phyloP scores from a whole-genome alignment of 2,888 invertebrate genomes.

The Ophion costatus region DNA sequence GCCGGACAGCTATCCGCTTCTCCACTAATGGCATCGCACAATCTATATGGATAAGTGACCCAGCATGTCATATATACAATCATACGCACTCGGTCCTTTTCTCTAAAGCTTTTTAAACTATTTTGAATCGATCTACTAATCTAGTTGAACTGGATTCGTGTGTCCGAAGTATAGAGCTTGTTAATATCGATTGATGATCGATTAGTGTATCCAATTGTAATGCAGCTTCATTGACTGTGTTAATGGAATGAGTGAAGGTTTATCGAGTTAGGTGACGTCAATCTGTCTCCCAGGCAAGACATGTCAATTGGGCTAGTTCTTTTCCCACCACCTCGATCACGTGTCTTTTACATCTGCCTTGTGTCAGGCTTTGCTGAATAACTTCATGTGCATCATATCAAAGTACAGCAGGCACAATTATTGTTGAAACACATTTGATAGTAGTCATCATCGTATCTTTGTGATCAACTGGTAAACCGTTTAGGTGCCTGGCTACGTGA shows the following conservation, averaged over 20 bases:
- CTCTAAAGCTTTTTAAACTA: constrained; percentile 50
- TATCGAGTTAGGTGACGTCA: too few relatives aligned
- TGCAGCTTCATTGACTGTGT: not conserved
- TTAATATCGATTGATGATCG: constrained; percentile 58
- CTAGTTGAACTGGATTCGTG: constrained; percentile 39
- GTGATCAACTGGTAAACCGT: too few relatives aligned
- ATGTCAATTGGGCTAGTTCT: not conserved
- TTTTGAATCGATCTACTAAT: constrained; percentile 60
- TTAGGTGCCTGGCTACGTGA: not conserved
- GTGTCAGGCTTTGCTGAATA: too few relatives aligned
- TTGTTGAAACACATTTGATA: too few relatives aligned
- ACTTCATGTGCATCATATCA: too few relatives aligned
- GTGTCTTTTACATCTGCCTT: too few relatives aligned
- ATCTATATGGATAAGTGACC: not conserved
- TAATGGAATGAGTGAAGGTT: not conserved
- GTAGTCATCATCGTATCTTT: too few relatives aligned
- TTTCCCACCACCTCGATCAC: too few relatives aligned
- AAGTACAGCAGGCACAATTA: too few relatives aligned
- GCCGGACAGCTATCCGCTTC: constrained; percentile 51
- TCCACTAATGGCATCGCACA: constrained; percentile 22
- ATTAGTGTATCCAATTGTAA: not conserved
- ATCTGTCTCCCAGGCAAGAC: too few relatives aligned
- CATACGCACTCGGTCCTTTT: constrained; percentile 36
- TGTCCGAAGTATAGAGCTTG: constrained; percentile 50
- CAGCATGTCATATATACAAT: constrained; percentile 9